phyloP scores from a whole-genome alignment of 2,888 invertebrate species.

The Plutella xylostella region DNA sequence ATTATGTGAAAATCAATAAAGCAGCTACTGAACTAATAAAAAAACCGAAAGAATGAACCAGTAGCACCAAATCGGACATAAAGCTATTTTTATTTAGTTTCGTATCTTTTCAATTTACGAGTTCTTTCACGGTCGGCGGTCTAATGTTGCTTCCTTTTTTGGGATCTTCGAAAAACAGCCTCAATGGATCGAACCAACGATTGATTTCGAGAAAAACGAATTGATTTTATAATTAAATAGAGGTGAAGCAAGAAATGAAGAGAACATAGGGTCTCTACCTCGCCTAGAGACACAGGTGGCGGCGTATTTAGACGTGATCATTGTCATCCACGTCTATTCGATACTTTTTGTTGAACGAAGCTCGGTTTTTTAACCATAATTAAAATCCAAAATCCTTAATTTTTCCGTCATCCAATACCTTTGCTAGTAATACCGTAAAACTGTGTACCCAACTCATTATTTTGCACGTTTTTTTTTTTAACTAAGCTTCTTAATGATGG shows the following conservation, averaged over 20 bases:
- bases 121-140: conserved; percentile 15
- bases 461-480: conserved; percentile 38
- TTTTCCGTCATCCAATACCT: conserved; percentile 32
- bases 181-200: conserved; percentile 23
- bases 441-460: conserved; percentile 35
- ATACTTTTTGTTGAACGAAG: too few species aligned
- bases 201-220: conserved; percentile 33
- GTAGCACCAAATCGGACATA: too few species aligned
- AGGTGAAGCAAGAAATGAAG: conserved; percentile 31
- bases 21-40: too few species aligned
- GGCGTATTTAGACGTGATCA: not conserved
- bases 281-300: too few species aligned
- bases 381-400: conserved; percentile 5
- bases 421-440: conserved; percentile 28
- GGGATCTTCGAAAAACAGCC: conserved; percentile 22
- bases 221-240: conserved; percentile 39
- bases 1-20: too few species aligned
- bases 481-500: conserved; percentile 15
- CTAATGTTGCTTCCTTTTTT: conserved; percentile 16
- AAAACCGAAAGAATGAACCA: too few species aligned
- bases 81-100: not conserved
- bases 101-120: conserved; percentile 4
- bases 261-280: too few species aligned
- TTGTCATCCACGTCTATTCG: too few species aligned
- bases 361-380: conserved; percentile 2